Base-by-base conservation (phyloP, 1,140 invertebrate species). In the Drusus annulatus region DNA sequence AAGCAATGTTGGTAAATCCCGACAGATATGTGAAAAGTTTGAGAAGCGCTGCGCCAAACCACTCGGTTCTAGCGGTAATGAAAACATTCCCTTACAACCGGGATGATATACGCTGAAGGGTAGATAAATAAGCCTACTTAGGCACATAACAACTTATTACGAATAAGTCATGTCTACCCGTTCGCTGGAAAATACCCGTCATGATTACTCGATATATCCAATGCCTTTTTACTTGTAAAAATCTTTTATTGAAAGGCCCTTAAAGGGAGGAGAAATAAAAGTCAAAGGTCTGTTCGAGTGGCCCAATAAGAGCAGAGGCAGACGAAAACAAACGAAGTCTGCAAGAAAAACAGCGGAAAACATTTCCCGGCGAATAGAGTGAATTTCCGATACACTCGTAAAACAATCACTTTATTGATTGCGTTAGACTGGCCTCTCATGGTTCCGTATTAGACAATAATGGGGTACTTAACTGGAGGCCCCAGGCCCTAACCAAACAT, bases 371-470 rank as follows among this genome's bases (percentile, higher is more conserved):
- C 17, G 19, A 19, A 19, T 5, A 19, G 23, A 19, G 45, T 73
- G 31, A 51, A 52, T 73, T 73, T 73, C 69, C 69, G 36, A 73
- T 73, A 73, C 69, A 73, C 69, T 52, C 45, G 36, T 69, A 73
- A 73, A 73, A 73, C 69, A 73, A 73, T 73, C 69, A 73, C 69
- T 73, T 52, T 73, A 73, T 73, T 73, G 69, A 73, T 73, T 73
- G 69, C 23, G 69, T 73, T 23, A 23, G 69, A 15, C 50, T 52
- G 45, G 50, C 6, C 25, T 21, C 17, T 45, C 65, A 23, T n/a
- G 28, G 31, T 36, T n/a, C 65, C 16, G 65, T 69, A 50, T 63
- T 63, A 63, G 60, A 63, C 23, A 63, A 50, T 69, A 69, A 36
- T 69, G 65, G 25, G 31, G 65, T 56, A 17, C 65, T 69, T 25